Percentiles rank a stretch among this genome's conserved stretches.
Evolutionary conservation across 2,797 vertebrate species (phyloP).

Genomic region (Mormyrops boulengeri): DNA sequence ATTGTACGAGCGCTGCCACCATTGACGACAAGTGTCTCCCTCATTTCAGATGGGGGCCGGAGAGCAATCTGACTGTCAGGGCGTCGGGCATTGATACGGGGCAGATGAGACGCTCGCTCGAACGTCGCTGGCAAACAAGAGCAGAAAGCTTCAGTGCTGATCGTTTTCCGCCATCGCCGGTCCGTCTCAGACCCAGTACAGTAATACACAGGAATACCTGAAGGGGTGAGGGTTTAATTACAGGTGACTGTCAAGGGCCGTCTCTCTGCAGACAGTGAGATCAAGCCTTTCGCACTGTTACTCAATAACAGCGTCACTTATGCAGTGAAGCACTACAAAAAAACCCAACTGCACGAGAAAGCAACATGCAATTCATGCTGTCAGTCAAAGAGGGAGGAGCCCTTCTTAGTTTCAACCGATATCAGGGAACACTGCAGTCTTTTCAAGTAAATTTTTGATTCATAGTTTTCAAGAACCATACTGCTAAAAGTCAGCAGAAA

Average conservation of each 20-base stretch:
- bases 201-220: not conserved
- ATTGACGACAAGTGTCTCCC: conserved; percentile 36
- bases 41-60: not conserved
- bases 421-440: not conserved
- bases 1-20: conserved; percentile 40
- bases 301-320: not conserved
- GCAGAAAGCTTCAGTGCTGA: not conserved
- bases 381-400: not conserved
- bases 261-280: not conserved
- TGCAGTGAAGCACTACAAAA: not conserved
- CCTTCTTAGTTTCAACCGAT: no score
- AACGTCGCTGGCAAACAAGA: not conserved
- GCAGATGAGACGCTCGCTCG: not conserved
- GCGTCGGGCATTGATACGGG: not conserved
- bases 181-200: not conserved
- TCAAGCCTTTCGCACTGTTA: not conserved
- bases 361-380: not conserved
- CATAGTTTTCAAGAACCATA: not conserved
- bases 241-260: not conserved
- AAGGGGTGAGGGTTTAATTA: not conserved
- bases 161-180: not conserved
- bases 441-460: not conserved
- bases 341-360: not conserved
- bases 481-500: not conserved
- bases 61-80: not conserved